phyloP scores from a whole-genome alignment of 2,797 vertebrate genomes.

The Melanogrammus aeglefinus region DNA sequence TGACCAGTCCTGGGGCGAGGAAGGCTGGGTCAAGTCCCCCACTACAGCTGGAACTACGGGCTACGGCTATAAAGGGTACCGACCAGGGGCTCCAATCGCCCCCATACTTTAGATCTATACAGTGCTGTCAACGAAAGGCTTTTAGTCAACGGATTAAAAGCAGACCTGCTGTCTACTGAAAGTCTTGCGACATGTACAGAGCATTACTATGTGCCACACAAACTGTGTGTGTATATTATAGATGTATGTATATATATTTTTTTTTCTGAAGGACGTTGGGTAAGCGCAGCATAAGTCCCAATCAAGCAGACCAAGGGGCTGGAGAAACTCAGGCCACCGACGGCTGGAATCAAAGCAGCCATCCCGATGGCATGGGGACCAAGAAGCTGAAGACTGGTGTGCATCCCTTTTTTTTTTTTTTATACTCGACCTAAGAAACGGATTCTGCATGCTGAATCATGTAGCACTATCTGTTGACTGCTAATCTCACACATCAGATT shows the following conservation, averaged over 20 bases:
- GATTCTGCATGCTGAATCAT: too few species aligned
- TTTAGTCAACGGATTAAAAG: neutral
- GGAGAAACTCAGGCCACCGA: slow-evolving; percentile 60
- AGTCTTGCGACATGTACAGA: neutral
- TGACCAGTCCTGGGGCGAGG: slow-evolving; percentile 79
- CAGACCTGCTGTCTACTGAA: too few species aligned
- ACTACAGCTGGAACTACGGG: slow-evolving; percentile 43
- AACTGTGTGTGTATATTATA: neutral
- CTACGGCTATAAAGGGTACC: slow-evolving; percentile 62
- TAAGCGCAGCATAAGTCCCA: slow-evolving; percentile 87
- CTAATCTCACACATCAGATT: too few species aligned
- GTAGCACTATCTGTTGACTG: neutral
- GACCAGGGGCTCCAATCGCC: neutral
- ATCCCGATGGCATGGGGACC: slow-evolving; percentile 70
- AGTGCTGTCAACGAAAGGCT: neutral
- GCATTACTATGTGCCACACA: neutral
- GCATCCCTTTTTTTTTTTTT: neutral
- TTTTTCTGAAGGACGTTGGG: slow-evolving; percentile 58
- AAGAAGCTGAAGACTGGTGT: slow-evolving; percentile 84
- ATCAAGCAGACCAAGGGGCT: slow-evolving; percentile 69
- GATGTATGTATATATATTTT: neutral
- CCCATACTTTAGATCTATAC: neutral
- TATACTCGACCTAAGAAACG: neutral
- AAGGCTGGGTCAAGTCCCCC: slow-evolving; percentile 81
- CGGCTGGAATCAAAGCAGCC: slow-evolving; percentile 68